phyloP scores from a whole-genome alignment of 2,797 vertebrate genomes.

The Triplophysa bombifrons region DNA sequence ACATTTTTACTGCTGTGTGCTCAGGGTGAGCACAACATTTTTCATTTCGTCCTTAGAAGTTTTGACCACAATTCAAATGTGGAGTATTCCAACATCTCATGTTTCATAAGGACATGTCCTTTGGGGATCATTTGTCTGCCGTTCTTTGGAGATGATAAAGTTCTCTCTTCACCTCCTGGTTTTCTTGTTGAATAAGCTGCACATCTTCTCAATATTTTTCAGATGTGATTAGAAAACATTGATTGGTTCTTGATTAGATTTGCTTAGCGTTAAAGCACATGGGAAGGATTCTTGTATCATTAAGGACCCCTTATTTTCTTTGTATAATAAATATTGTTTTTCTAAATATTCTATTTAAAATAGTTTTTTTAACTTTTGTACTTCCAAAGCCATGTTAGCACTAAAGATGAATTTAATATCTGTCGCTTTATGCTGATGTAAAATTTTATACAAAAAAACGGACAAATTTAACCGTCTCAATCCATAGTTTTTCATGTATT shows the following conservation, averaged over 20 bases:
- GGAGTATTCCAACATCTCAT: background rate
- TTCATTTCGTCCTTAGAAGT: background rate
- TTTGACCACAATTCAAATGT: background rate
- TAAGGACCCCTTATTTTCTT: constrained; percentile 59
- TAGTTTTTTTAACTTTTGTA: constrained; percentile 68
- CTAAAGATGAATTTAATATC: constrained; percentile 65
- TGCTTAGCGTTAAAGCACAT: constrained; percentile 25
- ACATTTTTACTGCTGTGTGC: background rate
- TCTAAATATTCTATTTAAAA: constrained; percentile 60
- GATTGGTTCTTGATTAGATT: constrained; percentile 66
- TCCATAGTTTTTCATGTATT: constrained; percentile 55
- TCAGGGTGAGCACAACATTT: background rate
- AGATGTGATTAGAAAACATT: constrained; percentile 58
- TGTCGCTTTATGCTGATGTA: constrained; percentile 61
- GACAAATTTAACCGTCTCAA: constrained; percentile 27
- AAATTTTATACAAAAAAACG: constrained; percentile 61
- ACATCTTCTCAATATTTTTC: constrained; percentile 46
- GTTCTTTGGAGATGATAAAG: constrained; percentile 1
- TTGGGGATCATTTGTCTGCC: background rate
- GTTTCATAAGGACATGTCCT: constrained; percentile 4
- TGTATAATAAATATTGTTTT: constrained; percentile 55
- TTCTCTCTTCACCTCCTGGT: constrained; percentile 14
- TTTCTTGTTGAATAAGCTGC: constrained; percentile 44
- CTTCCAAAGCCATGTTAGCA: constrained; percentile 69
- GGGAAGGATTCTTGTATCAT: constrained; percentile 17